Percentiles rank a stretch among this genome's conserved stretches.
Conservation (phyloP, 2,113 vertebrate species). For the Panthera leo region DNA sequence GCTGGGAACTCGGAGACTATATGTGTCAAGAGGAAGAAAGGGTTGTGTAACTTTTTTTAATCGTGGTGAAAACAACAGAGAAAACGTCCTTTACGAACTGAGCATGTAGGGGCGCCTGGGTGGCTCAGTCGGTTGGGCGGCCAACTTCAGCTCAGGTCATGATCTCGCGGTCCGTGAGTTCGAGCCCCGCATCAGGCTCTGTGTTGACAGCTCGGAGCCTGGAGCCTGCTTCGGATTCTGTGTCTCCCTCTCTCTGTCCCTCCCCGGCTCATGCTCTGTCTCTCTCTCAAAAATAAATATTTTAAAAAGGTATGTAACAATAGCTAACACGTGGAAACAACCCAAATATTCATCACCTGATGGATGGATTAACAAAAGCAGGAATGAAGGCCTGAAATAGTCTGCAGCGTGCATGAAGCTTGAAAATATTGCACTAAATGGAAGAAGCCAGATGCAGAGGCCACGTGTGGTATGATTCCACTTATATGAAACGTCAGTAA, state of each 20-base stretch:
- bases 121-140: too few species aligned
- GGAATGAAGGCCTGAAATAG: not conserved
- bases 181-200: accelerated
- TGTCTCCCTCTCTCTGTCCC: too few species aligned
- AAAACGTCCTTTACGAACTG: not conserved
- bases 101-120: too few species aligned
- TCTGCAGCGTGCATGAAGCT: not conserved
- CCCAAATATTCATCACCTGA: not conserved
- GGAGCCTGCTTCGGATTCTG: too few species aligned
- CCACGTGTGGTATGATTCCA: accelerated
- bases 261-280: too few species aligned
- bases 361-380: not conserved
- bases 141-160: too few species aligned
- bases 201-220: too few species aligned
- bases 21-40: not conserved
- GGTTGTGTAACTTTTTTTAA: not conserved
- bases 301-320: too few species aligned
- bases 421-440: not conserved
- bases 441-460: not conserved
- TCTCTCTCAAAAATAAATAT: not conserved
- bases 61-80: not conserved
- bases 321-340: not conserved
- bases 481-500: not conserved
- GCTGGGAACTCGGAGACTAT: not conserved
- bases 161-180: too few species aligned